Evolutionary conservation across 2,113 vertebrate species (phyloP).

Genomic region (Opisthocomus hoazin): DNA sequence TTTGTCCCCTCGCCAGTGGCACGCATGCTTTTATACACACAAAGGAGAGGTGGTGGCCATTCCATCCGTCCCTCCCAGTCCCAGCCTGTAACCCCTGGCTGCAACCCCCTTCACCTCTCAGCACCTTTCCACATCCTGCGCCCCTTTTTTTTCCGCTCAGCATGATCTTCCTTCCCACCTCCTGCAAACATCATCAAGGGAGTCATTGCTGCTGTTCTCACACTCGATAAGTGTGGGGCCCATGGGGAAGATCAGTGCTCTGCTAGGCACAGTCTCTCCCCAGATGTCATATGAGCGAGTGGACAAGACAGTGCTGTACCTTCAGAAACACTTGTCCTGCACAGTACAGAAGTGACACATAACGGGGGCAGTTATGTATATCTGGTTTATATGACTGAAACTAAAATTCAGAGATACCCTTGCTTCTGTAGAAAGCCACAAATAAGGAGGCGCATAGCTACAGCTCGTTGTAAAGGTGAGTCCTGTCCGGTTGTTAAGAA

Average conservation of each 20-base stretch:
- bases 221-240: neutral
- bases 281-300: neutral
- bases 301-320: neutral
- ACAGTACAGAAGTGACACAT: neutral
- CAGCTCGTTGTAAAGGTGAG: neutral
- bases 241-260: neutral
- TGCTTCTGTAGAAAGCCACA: neutral
- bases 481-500: neutral
- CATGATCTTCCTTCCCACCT: neutral
- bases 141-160: neutral
- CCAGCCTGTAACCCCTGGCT: neutral
- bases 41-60: fast-evolving
- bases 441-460: neutral
- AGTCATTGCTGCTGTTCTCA: neutral
- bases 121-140: fast-evolving
- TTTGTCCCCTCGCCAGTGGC: fast-evolving
- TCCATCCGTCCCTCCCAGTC: neutral
- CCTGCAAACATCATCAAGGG: neutral
- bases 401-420: neutral
- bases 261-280: neutral
- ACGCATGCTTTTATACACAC: neutral
- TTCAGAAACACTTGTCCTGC: neutral
- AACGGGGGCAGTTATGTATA: neutral
- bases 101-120: neutral
- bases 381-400: neutral